Evolutionary conservation across 2,113 vertebrate genomes (phyloP), one percentile per base, ranked within the genome.

Genomic region (Silurus glanis): DNA sequence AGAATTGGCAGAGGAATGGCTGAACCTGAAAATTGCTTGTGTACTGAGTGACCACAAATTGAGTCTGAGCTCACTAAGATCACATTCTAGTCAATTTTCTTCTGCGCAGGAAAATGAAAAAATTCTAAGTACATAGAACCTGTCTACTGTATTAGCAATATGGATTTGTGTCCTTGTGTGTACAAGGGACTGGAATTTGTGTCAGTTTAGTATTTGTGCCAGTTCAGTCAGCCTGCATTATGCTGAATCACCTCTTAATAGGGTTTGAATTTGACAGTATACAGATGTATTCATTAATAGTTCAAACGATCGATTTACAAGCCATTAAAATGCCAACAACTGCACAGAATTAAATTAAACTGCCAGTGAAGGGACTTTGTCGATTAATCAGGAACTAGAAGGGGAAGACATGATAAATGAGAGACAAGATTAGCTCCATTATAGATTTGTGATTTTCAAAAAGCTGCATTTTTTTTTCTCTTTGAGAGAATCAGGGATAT

Each of bases 241-340:
- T 71, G 6, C 28, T 37, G 28, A 45, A 45, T 71, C 67, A 45
- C 28, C 67, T 37, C 67, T 71, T 37, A 71, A 45, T 71, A 7
- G 28, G 16, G 16, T 71, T 45, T 71, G n/a, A 66, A 14, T 9
- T 66, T 6, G 67, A 71, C 67, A 17, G 67, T 72, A 21, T 47
- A 72, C 9, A 4, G 71, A 19, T 51, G 45, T 12, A 45, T 66
- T 66, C 64, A 14, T 74, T 74, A 23, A 10, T 23, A 6, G 10
- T 23, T 51, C 2, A 51, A 74, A 74, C 21, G 71, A 72, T 72
- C 9, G 9, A 72, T 72, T 72, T 49, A 74, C 71, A 74, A 51
- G 19, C 45, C 47, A 23, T 51, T 23, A 74, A 74, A 74, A 23
- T 74, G 71, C 71, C 71, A 74, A 74, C 71, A 74, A 74, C 71